These are phyloP conservation scores for Perithous albicinctus DNA, from an alignment of 2,888 invertebrate species.

Conservation along the genomic window DNA sequence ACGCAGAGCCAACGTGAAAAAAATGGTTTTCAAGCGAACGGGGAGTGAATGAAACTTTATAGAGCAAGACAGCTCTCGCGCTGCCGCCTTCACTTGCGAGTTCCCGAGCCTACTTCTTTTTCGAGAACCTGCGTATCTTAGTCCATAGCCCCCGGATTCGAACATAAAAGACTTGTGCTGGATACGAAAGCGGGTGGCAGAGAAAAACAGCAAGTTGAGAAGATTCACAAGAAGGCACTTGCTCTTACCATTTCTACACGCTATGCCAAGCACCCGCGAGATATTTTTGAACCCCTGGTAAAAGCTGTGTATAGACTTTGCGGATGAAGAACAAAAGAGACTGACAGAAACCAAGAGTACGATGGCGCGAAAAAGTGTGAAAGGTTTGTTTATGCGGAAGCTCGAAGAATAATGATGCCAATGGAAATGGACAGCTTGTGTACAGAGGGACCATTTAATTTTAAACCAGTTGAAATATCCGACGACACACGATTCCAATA, in stretches of 20 bases:
- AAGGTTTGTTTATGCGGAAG: background rate
- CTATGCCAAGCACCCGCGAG: constrained; percentile 7
- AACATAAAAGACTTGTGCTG: constrained; percentile 48
- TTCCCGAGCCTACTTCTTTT: constrained; percentile 25
- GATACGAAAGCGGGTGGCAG: constrained; percentile 13
- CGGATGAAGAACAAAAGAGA: background rate
- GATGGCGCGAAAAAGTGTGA: background rate
- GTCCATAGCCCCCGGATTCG: constrained; percentile 47
- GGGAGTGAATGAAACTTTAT: constrained; percentile 58
- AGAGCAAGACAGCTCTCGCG: constrained; percentile 44
- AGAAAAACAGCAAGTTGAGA: constrained; percentile 11
- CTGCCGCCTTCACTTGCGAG: constrained; percentile 12
- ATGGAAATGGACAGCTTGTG: background rate
- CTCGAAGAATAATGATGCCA: background rate
- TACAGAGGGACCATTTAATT: background rate
- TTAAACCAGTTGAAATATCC: no score
- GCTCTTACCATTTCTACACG: constrained; percentile 19
- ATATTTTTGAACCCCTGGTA: background rate
- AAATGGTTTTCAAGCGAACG: constrained; percentile 51
- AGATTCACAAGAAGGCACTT: constrained; percentile 28
- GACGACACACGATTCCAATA: no score
- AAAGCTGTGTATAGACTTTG: constrained; percentile 14
- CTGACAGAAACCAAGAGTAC: background rate
- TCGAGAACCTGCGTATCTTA: constrained; percentile 51
- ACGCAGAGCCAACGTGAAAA: constrained; percentile 36